These are phyloP conservation scores for Eubucco bourcierii DNA, from an alignment of 2,113 vertebrate species.

Conservation along the genomic window DNA sequence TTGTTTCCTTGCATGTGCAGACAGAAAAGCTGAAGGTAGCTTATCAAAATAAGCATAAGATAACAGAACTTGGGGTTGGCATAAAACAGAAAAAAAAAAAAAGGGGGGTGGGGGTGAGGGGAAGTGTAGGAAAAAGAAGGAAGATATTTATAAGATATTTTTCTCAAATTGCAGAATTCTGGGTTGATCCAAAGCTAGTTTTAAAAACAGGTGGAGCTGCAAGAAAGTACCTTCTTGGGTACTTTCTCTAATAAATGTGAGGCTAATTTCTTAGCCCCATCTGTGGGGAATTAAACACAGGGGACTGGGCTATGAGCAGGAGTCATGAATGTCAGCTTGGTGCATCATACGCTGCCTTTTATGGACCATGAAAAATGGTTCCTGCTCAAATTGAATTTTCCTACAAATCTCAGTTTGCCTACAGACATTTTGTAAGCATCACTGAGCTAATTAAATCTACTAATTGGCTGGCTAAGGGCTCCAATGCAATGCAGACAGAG, in stretches of 20 bases:
- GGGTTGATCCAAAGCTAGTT: background rate
- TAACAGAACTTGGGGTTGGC: conserved; percentile 35
- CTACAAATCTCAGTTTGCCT: background rate
- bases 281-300: background rate
- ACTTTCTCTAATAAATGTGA: background rate
- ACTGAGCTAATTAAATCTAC: background rate
- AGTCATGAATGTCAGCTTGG: background rate
- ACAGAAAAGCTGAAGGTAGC: conserved; percentile 66
- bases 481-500: background rate
- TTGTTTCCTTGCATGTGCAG: conserved; percentile 73
- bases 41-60: conserved; percentile 69
- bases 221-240: background rate
- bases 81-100: background rate
- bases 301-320: background rate
- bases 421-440: background rate
- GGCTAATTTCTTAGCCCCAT: background rate
- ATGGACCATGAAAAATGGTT: background rate
- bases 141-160: background rate
- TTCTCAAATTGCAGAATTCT: background rate
- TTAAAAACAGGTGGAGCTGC: conserved; percentile 16
- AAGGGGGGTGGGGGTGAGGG: background rate
- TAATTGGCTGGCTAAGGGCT: background rate
- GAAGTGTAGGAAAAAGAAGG: background rate
- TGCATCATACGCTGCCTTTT: background rate
- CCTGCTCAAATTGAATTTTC: background rate